Conservation (phyloP, 2,888 invertebrate genomes). For the Mantis religiosa region DNA sequence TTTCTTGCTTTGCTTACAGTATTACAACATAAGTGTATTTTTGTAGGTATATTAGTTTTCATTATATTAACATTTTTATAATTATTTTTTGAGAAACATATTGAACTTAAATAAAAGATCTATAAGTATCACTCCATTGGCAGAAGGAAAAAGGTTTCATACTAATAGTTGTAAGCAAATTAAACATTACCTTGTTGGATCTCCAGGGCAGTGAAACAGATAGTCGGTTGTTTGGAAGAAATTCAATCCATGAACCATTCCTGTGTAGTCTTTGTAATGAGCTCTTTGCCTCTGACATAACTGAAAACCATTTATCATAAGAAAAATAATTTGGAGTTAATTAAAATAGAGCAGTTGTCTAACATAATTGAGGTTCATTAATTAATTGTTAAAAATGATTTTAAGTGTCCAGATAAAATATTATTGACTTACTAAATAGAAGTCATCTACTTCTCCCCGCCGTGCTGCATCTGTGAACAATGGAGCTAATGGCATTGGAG, state of each 20-base stretch:
- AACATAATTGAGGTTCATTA: not conserved
- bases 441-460: not conserved
- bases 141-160: too few species aligned
- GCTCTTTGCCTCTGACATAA: constrained; percentile 57
- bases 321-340: not conserved
- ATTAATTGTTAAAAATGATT: not conserved
- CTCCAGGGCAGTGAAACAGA: not conserved
- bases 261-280: constrained; percentile 57
- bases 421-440: not conserved
- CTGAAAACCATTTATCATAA: constrained; percentile 39
- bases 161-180: too few species aligned
- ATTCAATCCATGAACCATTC: constrained; percentile 45
- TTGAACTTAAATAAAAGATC: too few species aligned
- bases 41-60: too few species aligned
- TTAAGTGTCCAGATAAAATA: not conserved
- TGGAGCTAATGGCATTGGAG: not conserved
- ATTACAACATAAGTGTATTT: too few species aligned
- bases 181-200: not conserved
- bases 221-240: not conserved
- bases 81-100: too few species aligned
- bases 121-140: too few species aligned
- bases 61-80: too few species aligned
- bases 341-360: not conserved
- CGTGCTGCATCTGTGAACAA: not conserved
- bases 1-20: too few species aligned